Conservation (phyloP, 2,888 invertebrate species). For the Zhengitettix transpicula region DNA sequence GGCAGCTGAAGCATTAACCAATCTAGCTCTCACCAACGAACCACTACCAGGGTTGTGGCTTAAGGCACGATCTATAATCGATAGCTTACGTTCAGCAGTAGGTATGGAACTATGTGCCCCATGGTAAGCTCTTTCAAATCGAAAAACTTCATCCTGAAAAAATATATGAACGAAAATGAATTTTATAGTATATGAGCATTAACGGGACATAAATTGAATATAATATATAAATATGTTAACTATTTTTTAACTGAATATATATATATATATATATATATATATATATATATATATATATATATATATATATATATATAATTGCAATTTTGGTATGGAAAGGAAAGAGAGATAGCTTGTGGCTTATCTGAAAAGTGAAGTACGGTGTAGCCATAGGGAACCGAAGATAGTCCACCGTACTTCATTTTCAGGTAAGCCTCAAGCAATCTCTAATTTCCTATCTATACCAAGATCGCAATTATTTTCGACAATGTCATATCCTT, state of each 20-base stretch:
- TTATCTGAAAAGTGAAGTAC: too few species aligned
- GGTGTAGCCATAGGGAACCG: too few species aligned
- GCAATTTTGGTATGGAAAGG: too few species aligned
- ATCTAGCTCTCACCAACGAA: conserved; percentile 30
- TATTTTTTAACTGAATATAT: neutral
- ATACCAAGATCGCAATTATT: too few species aligned
- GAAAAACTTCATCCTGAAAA: conserved; percentile 24
- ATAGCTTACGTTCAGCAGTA: conserved; percentile 36
- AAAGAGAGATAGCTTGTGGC: too few species aligned
- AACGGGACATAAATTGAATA: too few species aligned
- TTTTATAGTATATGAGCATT: neutral
- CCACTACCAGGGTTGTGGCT: conserved; percentile 35
- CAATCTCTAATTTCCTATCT: too few species aligned
- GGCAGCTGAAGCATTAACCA: conserved; percentile 29
- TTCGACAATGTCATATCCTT: too few species aligned
- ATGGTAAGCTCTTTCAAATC: conserved; percentile 27
- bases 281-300: neutral
- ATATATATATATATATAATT: too few species aligned
- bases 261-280: neutral
- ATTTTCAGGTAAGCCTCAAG: too few species aligned
- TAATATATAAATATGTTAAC: too few species aligned
- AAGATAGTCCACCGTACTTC: too few species aligned
- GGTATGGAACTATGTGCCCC: conserved; percentile 24
- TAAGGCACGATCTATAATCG: conserved; percentile 43
- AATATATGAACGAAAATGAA: neutral